Evolutionary conservation across 2,113 vertebrate genomes (phyloP).

Genomic region (Morone saxatilis): DNA sequence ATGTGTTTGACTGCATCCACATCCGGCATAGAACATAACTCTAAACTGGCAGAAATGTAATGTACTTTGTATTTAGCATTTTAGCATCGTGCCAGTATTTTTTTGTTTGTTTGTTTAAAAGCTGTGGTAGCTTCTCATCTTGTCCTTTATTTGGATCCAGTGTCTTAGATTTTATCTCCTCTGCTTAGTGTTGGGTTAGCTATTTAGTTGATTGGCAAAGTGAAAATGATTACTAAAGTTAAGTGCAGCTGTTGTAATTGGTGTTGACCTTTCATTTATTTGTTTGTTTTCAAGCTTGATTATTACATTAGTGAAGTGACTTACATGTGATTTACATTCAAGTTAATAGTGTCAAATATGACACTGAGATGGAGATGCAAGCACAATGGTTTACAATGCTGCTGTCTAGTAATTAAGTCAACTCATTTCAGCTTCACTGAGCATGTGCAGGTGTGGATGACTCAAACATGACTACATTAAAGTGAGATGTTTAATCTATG

Average conservation of each 20-base stretch:
- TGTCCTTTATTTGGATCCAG: background rate
- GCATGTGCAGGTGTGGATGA: background rate
- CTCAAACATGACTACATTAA: background rate
- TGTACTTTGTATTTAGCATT: background rate
- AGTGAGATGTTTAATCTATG: background rate
- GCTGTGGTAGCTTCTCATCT: background rate
- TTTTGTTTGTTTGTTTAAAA: background rate
- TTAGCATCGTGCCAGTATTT: no score
- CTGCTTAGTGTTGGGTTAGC: background rate
- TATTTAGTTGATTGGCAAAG: background rate
- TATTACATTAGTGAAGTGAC: background rate
- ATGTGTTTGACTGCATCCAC: background rate
- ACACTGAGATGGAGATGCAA: background rate
- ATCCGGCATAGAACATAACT: background rate
- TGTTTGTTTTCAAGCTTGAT: conserved; percentile 1
- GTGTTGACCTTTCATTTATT: background rate
- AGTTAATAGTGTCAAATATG: background rate
- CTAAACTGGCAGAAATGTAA: background rate
- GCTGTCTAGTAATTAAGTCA: background rate
- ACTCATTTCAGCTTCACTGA: background rate
- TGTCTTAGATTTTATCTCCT: background rate
- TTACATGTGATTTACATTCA: background rate
- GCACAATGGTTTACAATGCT: background rate
- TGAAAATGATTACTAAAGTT: background rate
- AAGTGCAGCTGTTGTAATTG: background rate